Evolutionary conservation across 2,113 vertebrate genomes (phyloP).

Genomic region (Rattus rattus): DNA sequence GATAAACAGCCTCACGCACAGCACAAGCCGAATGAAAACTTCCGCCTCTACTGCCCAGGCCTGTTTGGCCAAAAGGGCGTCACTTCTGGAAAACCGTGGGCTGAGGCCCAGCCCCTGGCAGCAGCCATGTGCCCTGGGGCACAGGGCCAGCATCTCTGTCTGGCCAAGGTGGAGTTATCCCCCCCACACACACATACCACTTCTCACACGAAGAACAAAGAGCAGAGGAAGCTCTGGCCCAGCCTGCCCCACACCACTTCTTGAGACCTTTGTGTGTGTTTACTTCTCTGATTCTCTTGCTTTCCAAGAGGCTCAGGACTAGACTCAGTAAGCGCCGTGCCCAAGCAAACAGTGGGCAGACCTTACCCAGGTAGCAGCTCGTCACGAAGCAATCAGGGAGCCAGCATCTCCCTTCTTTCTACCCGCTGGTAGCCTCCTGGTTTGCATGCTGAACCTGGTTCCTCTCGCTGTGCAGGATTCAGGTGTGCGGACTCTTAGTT

Average conservation of each 20-base stretch:
- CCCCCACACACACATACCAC: not conserved
- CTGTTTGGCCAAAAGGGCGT: conserved; percentile 1
- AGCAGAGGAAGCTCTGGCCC: not conserved
- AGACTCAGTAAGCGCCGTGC: not conserved
- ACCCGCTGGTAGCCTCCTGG: accelerated
- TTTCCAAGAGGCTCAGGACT: not conserved
- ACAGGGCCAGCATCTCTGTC: not conserved
- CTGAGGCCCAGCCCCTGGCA: not conserved
- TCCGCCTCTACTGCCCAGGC: not conserved
- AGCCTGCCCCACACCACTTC: not conserved
- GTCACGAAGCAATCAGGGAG: not conserved
- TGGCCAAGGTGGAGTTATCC: not conserved
- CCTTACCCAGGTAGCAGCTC: not conserved
- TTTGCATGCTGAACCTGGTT: too few relatives aligned
- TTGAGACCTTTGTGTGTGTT: conserved; percentile 1
- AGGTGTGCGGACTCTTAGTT: not conserved
- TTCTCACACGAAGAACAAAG: not conserved
- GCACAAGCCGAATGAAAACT: conserved; percentile 2
- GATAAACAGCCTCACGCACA: conserved; percentile 54
- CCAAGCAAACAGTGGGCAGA: not conserved
- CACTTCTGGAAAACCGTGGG: not conserved
- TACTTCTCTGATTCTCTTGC: not conserved
- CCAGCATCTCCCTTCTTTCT: too few relatives aligned
- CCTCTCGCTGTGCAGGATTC: not conserved
- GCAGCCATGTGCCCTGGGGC: not conserved